These are phyloP conservation scores for Hirundo rustica DNA, from an alignment of 2,797 vertebrate species.

Conservation along the genomic window DNA sequence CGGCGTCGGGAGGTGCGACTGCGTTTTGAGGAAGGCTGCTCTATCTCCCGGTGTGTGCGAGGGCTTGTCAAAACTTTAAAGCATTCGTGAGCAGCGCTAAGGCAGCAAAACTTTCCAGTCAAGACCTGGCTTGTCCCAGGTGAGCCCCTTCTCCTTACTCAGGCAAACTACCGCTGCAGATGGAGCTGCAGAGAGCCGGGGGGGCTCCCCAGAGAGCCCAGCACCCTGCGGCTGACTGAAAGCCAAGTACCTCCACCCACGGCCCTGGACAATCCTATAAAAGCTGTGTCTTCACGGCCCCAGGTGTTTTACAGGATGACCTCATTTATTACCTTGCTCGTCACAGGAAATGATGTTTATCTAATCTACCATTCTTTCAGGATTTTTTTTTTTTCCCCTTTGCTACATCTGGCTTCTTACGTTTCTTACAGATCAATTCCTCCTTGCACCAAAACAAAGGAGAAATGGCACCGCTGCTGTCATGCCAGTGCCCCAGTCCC, in stretches of 20 bases:
- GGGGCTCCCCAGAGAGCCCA: neutral
- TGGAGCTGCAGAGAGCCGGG: neutral
- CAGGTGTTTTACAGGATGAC: conserved; percentile 49
- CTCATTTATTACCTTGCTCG: conserved; percentile 50
- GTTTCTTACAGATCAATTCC: neutral
- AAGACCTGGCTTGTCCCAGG: neutral
- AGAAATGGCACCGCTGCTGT: neutral
- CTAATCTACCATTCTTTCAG: conserved; percentile 31
- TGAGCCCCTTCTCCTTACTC: conserved; percentile 36
- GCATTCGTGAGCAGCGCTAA: neutral
- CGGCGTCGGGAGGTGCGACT: neutral
- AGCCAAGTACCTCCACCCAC: neutral
- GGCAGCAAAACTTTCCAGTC: conserved; percentile 29
- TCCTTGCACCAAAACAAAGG: neutral
- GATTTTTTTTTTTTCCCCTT: neutral
- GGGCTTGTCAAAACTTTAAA: conserved; percentile 42
- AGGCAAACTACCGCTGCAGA: rapidly evolving
- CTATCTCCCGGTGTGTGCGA: neutral
- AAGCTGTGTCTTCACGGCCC: neutral
- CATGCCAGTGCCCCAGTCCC: neutral
- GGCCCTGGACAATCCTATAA: neutral
- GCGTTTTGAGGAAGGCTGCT: neutral
- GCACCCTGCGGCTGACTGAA: neutral
- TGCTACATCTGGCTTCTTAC: neutral
- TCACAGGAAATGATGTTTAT: conserved; percentile 64